Conservation (phyloP, 2,888 invertebrate species). For the Drosophila demipolita region DNA sequence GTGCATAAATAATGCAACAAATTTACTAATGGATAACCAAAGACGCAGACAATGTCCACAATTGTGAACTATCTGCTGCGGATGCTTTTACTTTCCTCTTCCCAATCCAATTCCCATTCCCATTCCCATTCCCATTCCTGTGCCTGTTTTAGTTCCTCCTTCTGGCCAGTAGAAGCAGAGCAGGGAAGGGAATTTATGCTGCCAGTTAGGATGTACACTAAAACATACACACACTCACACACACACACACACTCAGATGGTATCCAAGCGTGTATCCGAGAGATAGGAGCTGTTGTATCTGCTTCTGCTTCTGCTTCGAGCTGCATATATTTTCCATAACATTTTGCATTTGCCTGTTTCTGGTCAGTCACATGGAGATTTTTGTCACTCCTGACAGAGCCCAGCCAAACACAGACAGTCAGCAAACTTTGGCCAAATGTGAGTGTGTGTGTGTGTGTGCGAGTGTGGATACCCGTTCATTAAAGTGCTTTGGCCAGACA, state of each 20-base stretch:
- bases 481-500: constrained; percentile 47
- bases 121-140: neutral
- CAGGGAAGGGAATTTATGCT: constrained; percentile 30
- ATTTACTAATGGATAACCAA: constrained; percentile 52
- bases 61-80: neutral
- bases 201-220: constrained; percentile 16
- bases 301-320: constrained; percentile 2
- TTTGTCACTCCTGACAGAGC: constrained; percentile 46
- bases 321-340: constrained; percentile 38
- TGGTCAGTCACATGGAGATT: constrained; percentile 54
- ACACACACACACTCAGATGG: constrained; percentile 8
- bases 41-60: constrained; percentile 27
- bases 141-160: neutral
- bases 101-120: neutral
- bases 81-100: neutral
- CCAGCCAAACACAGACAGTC: neutral
- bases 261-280: constrained; percentile 57
- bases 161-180: neutral
- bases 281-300: constrained; percentile 40
- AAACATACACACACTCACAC: constrained; percentile 13
- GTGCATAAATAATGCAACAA: constrained; percentile 62
- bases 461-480: constrained; percentile 8
- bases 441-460: neutral
- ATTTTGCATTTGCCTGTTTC: constrained; percentile 60
- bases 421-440: constrained; percentile 17